These are phyloP conservation scores for Lepus townsendii DNA, from an alignment of 2,797 vertebrate genomes.

Conservation along the genomic window DNA sequence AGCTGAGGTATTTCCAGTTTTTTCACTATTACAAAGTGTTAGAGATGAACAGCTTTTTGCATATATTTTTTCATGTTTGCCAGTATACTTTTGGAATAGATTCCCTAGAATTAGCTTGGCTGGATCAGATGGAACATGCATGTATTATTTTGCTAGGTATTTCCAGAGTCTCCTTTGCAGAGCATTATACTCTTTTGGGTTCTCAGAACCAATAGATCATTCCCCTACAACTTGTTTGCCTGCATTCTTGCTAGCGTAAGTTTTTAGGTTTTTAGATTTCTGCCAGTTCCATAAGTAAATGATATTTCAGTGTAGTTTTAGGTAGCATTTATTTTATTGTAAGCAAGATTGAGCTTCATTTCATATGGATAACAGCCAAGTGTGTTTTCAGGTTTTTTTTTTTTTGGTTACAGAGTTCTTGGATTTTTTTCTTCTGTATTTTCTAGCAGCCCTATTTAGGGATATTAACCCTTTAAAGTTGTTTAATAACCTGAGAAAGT, in stretches of 20 bases:
- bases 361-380: background rate
- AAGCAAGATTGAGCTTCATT: background rate
- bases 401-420: background rate
- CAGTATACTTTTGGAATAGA: background rate
- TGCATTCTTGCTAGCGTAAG: background rate
- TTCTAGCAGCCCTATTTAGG: background rate
- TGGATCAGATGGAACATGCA: background rate
- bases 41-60: background rate
- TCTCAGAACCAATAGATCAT: background rate
- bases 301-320: background rate
- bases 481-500: slow-evolving; percentile 20
- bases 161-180: background rate
- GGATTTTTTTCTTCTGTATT: background rate
- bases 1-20: background rate
- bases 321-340: background rate
- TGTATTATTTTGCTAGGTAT: background rate
- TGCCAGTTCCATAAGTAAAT: background rate
- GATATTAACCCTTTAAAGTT: slow-evolving; percentile 16
- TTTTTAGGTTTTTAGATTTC: background rate
- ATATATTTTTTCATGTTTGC: background rate
- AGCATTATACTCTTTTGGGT: background rate
- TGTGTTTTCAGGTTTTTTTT: background rate
- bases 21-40: background rate
- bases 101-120: background rate
- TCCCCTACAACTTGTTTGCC: background rate